Evolutionary conservation across 1,140 invertebrate species (phyloP), one percentile per base, ranked within the genome.

Genomic region (Mactra quadrangularis): DNA sequence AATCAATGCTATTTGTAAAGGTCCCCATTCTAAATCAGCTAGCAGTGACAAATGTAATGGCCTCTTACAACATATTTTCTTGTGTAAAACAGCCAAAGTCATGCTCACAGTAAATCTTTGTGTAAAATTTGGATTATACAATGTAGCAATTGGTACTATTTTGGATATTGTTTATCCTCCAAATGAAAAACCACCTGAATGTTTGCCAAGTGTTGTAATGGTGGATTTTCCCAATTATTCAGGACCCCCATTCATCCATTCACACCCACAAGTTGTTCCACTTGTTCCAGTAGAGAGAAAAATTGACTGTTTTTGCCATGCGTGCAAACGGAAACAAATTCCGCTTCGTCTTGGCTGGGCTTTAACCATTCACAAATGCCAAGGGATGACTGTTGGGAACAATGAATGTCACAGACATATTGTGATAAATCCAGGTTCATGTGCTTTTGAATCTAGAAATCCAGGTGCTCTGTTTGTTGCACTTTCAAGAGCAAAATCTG

Each of bases 351-450:
- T 87, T 31, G 79, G 85, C 1, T 86, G 85, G 82, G 82, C 47
- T 6, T 72, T 74, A 55, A 86, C 86, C 22, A 86, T 87, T 38
- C 86, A 86, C 50, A 15, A 45, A 15, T 86, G 84, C 29, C 86
- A 87, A 76, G 82, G 86, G 1, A 86, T 87, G 85, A 87, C 86
- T 1, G 84, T 87, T 41, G 86, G 86, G 11, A 19, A 64, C 3
- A 74, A 72, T 19, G 82, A 84, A 22, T 9, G 47, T 4, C 75
- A 47, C 31, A 47, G 68, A 53, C 84, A 78, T 29, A 87, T 87
- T 57, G 52, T 86, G 7, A 87, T 84, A 11, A 60, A 84, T 62
- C 86, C 86, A 22, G 85, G 85, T 3, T 59, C 70, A 52, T 78
- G 47, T 19, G n/a, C 4, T 0, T 87, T 86, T 79, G 82, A 87